phyloP scores from a whole-genome alignment of 2,797 vertebrate genomes.

The Manis javanica region DNA sequence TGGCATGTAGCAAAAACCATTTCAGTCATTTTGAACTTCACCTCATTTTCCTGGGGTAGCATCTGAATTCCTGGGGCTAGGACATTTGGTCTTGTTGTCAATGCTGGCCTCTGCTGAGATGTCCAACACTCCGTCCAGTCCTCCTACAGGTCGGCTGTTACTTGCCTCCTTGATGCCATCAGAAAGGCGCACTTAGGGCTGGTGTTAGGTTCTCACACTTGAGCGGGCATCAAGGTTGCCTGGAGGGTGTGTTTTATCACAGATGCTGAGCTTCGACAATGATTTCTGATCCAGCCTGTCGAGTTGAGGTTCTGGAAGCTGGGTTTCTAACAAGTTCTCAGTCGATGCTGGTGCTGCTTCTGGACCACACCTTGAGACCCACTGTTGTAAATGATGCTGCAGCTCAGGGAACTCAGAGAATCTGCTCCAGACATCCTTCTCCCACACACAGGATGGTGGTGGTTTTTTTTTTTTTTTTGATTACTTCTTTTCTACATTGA shows the following conservation, averaged over 20 bases:
- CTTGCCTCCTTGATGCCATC: not conserved
- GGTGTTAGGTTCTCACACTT: not conserved
- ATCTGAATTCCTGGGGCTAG: not conserved
- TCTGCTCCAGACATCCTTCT: not conserved
- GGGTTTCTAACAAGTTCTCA: not conserved
- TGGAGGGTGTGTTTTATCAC: too few species aligned
- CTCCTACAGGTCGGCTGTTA: not conserved
- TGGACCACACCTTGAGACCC: not conserved
- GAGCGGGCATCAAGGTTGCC: fast-evolving
- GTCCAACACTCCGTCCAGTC: not conserved
- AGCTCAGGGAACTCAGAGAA: not conserved
- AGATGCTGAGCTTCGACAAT: not conserved
- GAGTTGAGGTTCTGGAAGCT: not conserved
- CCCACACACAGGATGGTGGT: not conserved
- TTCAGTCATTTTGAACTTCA: not conserved
- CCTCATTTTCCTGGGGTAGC: not conserved
- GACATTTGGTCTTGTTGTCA: not conserved
- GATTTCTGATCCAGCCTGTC: not conserved
- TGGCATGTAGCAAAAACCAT: not conserved
- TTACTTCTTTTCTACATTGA: not conserved
- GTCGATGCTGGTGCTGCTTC: not conserved
- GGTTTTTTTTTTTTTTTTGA: not conserved
- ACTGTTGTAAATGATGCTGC: too few species aligned
- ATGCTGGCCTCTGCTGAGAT: not conserved
- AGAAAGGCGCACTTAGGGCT: not conserved